These are phyloP conservation scores for Papilio polytes DNA, from an alignment of 1,140 invertebrate species.

Conservation along the genomic window DNA sequence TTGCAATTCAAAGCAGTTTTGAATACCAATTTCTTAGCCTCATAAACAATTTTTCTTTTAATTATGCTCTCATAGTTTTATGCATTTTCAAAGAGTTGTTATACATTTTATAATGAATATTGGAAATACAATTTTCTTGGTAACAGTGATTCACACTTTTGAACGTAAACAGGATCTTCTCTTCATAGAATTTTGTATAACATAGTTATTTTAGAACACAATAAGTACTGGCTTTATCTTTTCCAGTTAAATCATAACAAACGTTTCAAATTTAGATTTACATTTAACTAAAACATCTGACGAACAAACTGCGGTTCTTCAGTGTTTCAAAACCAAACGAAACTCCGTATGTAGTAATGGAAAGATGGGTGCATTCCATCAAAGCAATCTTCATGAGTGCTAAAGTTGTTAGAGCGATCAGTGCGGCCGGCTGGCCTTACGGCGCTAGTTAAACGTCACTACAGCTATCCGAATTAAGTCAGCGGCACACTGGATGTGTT, in stretches of 20 bases:
- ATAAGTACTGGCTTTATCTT: too few relatives aligned
- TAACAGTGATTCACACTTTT: too few relatives aligned
- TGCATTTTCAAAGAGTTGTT: too few relatives aligned
- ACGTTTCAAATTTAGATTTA: background rate
- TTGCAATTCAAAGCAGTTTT: background rate
- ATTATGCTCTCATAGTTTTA: background rate
- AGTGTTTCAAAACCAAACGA: background rate
- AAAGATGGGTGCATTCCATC: conserved; percentile 51
- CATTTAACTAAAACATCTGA: conserved; percentile 2
- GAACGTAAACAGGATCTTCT: too few relatives aligned
- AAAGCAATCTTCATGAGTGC: conserved; percentile 69
- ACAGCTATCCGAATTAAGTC: conserved; percentile 46
- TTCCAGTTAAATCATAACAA: too few relatives aligned
- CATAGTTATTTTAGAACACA: too few relatives aligned
- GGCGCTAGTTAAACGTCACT: conserved; percentile 61
- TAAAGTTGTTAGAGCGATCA: conserved; percentile 65
- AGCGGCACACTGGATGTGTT: conserved; percentile 22
- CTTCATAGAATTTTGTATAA: too few relatives aligned
- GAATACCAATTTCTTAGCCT: background rate
- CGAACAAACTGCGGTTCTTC: background rate
- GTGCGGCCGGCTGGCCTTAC: conserved; percentile 57
- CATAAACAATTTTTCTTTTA: background rate
- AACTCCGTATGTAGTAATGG: conserved; percentile 35
- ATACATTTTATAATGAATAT: too few relatives aligned
- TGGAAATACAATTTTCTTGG: too few relatives aligned